Evolutionary conservation across 2,888 invertebrate genomes (phyloP), one percentile per base, ranked within the genome.

Genomic region (Ectropis crepuscularia): DNA sequence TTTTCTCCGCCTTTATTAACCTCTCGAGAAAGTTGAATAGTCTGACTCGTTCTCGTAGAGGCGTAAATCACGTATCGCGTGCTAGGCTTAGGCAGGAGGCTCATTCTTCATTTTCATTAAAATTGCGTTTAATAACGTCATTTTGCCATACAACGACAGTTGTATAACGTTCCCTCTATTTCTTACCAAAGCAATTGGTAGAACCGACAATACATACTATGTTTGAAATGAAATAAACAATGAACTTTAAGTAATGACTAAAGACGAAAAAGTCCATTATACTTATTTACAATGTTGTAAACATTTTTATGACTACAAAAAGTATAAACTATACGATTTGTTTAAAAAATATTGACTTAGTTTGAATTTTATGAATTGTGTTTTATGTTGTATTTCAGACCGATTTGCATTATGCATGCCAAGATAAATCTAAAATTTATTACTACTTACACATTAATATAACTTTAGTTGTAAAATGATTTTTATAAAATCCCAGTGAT

Each of bases 321-420:
- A 41, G 78, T 80, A 75, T 70, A 53, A 71, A 80, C 79, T 82
- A 77, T 84, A 83, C 83, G 81, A 80, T 81, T 81, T 88, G 85
- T 88, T 89, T 87, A 74, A 83, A n/a, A 80, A 65, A 68, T 70
- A 63, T 71, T 51, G 86, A 88, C 86, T 78, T 85, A 85, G 75
- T 86, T 84, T 83, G 82, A 82, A 68, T 69, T 88, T 81, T 86
- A 80, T 83, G 83, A 81, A 87, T 87, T 89, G 82, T 85, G 86
- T 89, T 85, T 84, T 73, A 71, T 86, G 87, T 79, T 77, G 75
- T 85, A 82, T 83, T 78, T 70, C 66, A 65, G 76, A 80, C 80
- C 71, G 81, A 88, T 68, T 45, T 54, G 47, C 37, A 45, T 37
- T 28, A 45, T 50, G 45, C 42, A 6, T 39, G 39, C 50, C 6